Evolutionary conservation across 2,113 vertebrate genomes (phyloP).

Genomic region (Centropus unirufus): DNA sequence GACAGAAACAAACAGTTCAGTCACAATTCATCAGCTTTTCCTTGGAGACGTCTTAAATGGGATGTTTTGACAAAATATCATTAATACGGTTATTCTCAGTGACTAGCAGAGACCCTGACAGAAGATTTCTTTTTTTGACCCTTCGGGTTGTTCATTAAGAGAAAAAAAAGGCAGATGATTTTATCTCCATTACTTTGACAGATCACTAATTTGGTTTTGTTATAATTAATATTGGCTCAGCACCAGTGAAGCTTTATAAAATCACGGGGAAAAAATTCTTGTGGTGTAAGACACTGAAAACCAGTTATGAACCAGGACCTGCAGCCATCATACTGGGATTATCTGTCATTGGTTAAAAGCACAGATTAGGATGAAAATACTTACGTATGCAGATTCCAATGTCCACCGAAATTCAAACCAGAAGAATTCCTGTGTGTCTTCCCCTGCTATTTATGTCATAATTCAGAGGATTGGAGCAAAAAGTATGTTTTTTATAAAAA

Average conservation of each 20-base stretch:
- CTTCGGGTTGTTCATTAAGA: neutral
- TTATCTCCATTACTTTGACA: slow-evolving; percentile 37
- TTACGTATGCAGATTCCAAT: neutral
- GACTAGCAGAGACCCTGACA: neutral
- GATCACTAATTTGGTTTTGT: slow-evolving; percentile 9
- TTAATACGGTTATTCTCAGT: neutral
- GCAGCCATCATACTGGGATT: neutral
- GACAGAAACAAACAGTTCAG: neutral
- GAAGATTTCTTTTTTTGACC: neutral
- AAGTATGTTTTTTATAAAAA: neutral
- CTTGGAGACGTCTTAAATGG: neutral
- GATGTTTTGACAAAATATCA: slow-evolving; percentile 49
- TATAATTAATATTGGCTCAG: slow-evolving; percentile 37
- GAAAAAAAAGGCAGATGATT: neutral
- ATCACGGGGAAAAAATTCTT: neutral
- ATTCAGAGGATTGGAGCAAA: neutral
- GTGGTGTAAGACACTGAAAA: neutral
- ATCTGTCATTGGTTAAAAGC: neutral
- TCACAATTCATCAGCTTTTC: slow-evolving; percentile 22
- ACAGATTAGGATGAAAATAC: neutral
- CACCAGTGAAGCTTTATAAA: neutral
- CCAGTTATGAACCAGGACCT: neutral
- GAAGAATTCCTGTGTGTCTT: neutral
- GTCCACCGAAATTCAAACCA: slow-evolving; percentile 4
- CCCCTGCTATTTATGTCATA: neutral